Base-by-base conservation (phyloP, 2,888 invertebrate genomes). In the Lithosia quadra region DNA sequence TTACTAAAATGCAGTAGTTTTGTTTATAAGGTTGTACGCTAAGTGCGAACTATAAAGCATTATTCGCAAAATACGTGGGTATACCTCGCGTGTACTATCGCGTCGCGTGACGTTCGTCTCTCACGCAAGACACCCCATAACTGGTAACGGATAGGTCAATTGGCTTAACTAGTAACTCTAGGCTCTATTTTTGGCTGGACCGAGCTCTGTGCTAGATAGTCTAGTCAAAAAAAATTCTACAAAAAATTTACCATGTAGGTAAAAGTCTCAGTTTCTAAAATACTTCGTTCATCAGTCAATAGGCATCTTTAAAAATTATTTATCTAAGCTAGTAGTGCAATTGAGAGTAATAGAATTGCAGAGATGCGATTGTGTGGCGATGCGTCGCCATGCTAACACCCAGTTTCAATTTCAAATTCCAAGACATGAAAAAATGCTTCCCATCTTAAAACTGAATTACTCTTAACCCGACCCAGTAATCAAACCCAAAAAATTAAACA, bases 1-100 rank as follows among this genome's bases (percentile, higher is more conserved):
- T 28, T 28, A 5, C 28, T 4, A 28, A 28, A 28, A 28, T 28
- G 5, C 5, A 28, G 2, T 28, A 4, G 28, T 28, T 28, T 28
- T 28, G 5, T 28, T 28, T 28, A 28, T 28, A n/a, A n/a, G n/a
- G n/a, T n/a, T n/a, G n/a, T n/a, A n/a, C n/a, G 8, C 33, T 3
- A 33, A 33, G 33, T 34, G 34, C 10, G 34, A 34, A 34, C 34
- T 34, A 10, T 10, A 10, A 34, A 34, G 7, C 43, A 49, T 9
- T 49, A 49, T n/a, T n/a, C 49, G n/a, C 18, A n/a, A n/a, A n/a
- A 49, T 49, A 49, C 49, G 9, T 49, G n/a, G 49, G 9, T 49
- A 49, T 49, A n/a, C 49, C 49, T 49, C n/a, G 49, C 49, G 49
- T 49, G 49, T 49, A n/a, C 49, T 49, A 49, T 49, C 49, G n/a